Base-by-base conservation (phyloP, 2,888 invertebrate species). In the Stomorhina lunata region DNA sequence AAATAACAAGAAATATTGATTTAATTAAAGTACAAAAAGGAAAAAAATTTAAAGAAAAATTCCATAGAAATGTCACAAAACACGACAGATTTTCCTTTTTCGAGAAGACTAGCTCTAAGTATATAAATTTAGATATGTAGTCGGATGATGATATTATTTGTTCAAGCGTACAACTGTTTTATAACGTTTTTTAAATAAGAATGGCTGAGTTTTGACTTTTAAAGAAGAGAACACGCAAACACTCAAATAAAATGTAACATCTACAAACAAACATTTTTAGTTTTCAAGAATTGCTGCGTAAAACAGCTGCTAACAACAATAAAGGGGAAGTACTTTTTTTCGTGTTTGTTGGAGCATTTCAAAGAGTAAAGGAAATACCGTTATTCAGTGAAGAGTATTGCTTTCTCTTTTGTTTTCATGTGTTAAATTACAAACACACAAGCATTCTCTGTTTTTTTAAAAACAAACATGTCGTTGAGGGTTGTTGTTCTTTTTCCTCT, bases 181-280 rank as follows among this genome's bases (percentile, higher is more conserved):
- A 61, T 32, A 61, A 73, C 37, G 59, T 20, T 50, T 66, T 57
- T 55, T 4, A 55, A 81, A 78, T 9, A 73, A 69, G 78, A 81
- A 81, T 81, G 81, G 69, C 81, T 65, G 59, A 43, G 22, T 63
- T 48, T 55, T 40, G 37, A 15, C 57, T 40, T 34, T n/a, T 7
- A 34, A 27, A 50, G 15, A 22, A 17, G n/a, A n/a, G 40, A 25
- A 12, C 20, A 61, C 17, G 10, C 17, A 48, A 5, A 0, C n/a
- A 6, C 9, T 50, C 29, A 9, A 22, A 32, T 25, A 4, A 29
- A 32, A 32, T 7, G 6, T 9, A 73, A 72, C 9, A 32, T n/a
- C 20, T 53, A 10, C n/a, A 50, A 34, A 59, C 34, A 22, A 48
- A n/a, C 29, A 48, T n/a, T n/a, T n/a, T n/a, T n/a, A n/a, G n/a